Base-by-base conservation (phyloP, 2,797 vertebrate species). In the Enteromius anoplus region DNA sequence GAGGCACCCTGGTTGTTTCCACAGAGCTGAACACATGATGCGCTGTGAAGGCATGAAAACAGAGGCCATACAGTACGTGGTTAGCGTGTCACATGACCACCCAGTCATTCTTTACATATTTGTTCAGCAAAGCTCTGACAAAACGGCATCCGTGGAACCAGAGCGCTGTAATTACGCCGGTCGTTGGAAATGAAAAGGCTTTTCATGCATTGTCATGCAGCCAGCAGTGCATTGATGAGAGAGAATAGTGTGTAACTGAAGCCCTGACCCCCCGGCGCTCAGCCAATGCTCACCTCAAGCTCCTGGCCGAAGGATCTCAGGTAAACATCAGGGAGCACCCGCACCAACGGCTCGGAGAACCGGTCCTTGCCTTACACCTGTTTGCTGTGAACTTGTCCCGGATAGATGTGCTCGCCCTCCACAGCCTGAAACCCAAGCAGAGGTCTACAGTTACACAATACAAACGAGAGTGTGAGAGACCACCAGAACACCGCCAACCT, bases 401-500 rank as follows among this genome's bases (percentile, higher is more conserved):
- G 79, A 47, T 66, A 34, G 69, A 42, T 34, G 45, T 78, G 75
- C 83, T 85, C 75, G 68, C 79, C 72, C 65, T 75, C 72, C 42
- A 73, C 37, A n/a, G 77, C 60, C 88, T 89, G 89, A 81, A 90
- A 91, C 88, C 76, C 75, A 84, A 87, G 70, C 53, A 64, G 15
- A 23, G 34, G 86, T 88, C 53, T 89, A 82, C 11, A 2, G 80
- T 91, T 86, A 89, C 89, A 83, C 68, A 85, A 75, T 55, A 90
- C 87, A 88, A 87, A 88, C 81, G 69, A 83, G 87, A 81, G 88
- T 68, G 76, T 89, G 87, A 87, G 84, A 86, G 84, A 85, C 40
- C 34, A 78, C 82, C 45, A n/a, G 45, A 32, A 32, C 32, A 32
- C 32, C 1, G 32, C 32, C 26, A 73, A n/a, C 51, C 34, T 37